Base-by-base conservation (phyloP, 2,113 vertebrate genomes). In the Oriolus oriolus region DNA sequence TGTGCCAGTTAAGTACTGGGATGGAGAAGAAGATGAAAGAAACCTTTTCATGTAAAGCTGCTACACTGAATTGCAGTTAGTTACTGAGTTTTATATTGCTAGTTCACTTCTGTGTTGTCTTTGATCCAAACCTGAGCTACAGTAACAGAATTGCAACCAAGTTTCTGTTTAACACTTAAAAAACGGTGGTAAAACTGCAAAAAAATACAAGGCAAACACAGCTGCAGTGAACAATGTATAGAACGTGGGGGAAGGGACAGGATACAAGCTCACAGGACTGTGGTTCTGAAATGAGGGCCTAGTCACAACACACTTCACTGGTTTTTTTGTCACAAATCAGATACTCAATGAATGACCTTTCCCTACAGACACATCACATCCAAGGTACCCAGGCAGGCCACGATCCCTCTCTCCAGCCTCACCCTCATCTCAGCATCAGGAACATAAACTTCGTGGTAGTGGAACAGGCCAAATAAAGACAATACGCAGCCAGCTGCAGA, bases 331-430 rank as follows among this genome's bases (percentile, higher is more conserved):
- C 88, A 81, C 54, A 44, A 13, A 31, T 84, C 31, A 50, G 33
- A 20, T 33, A 15, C 37, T 74, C 69, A 60, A 0, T 37, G 44
- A 77, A 53, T 75, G 4, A 1, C 31, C 35, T 56, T 73, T 93
- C 39, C 78, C 56, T 42, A 33, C 95, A 98, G 98, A 79, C 69
- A 41, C 64, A 13, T 10, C 85, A 18, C 35, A 28, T 3, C 28
- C 86, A 8, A 95, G 91, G 87, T 60, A 71, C 44, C 91, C 96
- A 24, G 73, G 69, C 69, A 97, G 97, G 69, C 97, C 98, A 19
- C 97, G 97, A 50, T 99, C 98, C 7, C 97, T 98, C 22, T 99
- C 98, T 26, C 97, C 98, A 28, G 98, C 98, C 30, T 98, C 98
- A 31, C 97, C 96, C 14, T 97, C 83, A 11, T 60, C 54, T 15